Base-by-base conservation (phyloP, 2,113 vertebrate species). In the Columbina picui region DNA sequence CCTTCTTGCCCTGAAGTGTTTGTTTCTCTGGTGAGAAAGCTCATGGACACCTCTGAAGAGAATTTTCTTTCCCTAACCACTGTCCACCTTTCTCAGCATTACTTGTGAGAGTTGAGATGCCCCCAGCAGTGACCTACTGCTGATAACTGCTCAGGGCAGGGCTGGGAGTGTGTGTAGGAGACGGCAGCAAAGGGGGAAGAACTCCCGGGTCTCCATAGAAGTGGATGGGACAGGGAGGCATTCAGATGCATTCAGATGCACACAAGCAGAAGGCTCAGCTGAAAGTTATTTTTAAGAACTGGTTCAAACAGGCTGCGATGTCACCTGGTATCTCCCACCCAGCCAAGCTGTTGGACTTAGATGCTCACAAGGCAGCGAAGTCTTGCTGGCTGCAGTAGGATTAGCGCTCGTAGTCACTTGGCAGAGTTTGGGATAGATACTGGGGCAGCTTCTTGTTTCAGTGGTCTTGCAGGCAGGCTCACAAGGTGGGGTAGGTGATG, bases 401-500 rank as follows among this genome's bases (percentile, higher is more conserved):
- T 45, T 45, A 65, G 39, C 1, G 1, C 63, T 73, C 65, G 36
- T 6, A 56, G 23, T 30, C 12, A 8, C 10, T 12, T 27, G 47
- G 38, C 25, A 41, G 79, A 60, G 6, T 63, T 14, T 47, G 30
- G 7, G 7, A 29, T 50, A 14, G 26, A 26, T 23, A 36, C 30
- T 52, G 20, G 32, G 7, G 9, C 26, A 13, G 20, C 26, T 53
- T 63, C 38, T 89, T 75, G 17, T 29, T 64, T 55, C 6, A 4
- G 27, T 49, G 39, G 49, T 65, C 55, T 77, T 10, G 3, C 15
- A 61, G 32, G 18, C 27, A 69, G 19, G 5, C 7, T 67, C 52
- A 63, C n/a, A 36, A 45, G 16, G 26, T 1, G 0, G 4, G 21
- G 14, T 50, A 59, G 25, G 20, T 57, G 41, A 10, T 22, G 34